Evolutionary conservation across 92 coral and sea anemone species (phyloP), one percentile per base, ranked within the genome.

Genomic region (Epizoanthus stellaris): DNA sequence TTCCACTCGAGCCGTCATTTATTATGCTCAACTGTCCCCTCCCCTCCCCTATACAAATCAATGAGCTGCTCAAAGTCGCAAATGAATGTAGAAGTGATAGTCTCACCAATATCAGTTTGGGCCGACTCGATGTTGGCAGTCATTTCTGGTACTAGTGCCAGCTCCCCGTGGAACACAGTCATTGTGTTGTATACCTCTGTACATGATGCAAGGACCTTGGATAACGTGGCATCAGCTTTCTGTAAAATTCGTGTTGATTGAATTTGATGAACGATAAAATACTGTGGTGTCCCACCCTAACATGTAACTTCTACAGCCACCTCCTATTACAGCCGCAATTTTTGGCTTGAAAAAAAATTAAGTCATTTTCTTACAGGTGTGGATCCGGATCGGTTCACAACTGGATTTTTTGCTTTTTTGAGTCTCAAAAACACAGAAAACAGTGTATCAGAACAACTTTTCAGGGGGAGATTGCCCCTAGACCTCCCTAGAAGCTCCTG

Each of bases 81-180:
- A 10, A 30, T 30, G 39, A 36, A 5, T 14, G 34, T 12, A 4
- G 34, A 30, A 30, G 34, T 67, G 4, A 12, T 19, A 10, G 19
- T 47, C 94, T 62, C 34, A 94, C 99, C 99, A 87, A 97, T 92
- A 21, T 88, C 90, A 60, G 92, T 92, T 49, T 90, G 90, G 19
- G 94, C 94, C 53, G 90, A 49, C 82, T 97, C 93, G 72, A 97
- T 91, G 70, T 90, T 91, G 74, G 92, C 86, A 19, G 91, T 93
- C 23, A 94, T 92, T 19, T 97, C 99, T 54, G 99, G 95, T 42
- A 97, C 80, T 16, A 91, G 90, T 30, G 91, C 89, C 71, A 97
- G 85, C 73, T 97, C 99, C 53, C 93, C 93, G 59, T 97, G 98
- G 75, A 97, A 95, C 65, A 92, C 76, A 9, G 93, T 91, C 89